phyloP scores from a whole-genome alignment of 2,113 vertebrate species.

The Ochotona princeps region DNA sequence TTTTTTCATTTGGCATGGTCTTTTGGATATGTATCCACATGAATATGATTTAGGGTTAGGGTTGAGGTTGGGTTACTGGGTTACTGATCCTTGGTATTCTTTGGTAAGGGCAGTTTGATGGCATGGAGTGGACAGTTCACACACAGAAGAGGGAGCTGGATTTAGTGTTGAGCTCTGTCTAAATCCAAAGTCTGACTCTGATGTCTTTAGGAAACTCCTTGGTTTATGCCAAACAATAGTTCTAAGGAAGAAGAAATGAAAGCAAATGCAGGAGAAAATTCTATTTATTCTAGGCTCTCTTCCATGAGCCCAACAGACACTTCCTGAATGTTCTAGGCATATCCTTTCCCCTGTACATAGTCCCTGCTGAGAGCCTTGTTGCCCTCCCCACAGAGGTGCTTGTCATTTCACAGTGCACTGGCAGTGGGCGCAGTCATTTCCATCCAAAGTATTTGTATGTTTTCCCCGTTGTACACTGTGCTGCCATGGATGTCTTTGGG shows the following conservation, averaged over 20 bases:
- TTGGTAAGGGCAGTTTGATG: too few species aligned
- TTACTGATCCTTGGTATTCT: not conserved
- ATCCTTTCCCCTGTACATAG: not conserved
- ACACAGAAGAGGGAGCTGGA: not conserved
- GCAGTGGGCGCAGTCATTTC: not conserved
- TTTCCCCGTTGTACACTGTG: not conserved
- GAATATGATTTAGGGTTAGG: not conserved
- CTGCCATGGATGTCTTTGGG: accelerated
- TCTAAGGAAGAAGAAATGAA: too few species aligned
- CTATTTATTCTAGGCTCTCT: not conserved
- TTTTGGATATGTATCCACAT: accelerated
- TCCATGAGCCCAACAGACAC: not conserved
- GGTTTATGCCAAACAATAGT: not conserved
- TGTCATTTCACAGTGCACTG: not conserved
- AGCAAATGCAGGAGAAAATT: not conserved
- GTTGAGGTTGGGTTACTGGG: not conserved
- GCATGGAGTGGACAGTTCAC: not conserved
- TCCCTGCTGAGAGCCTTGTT: conserved; percentile 3
- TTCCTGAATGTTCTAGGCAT: not conserved
- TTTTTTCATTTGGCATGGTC: not conserved
- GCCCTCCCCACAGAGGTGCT: too few species aligned
- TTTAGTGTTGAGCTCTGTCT: not conserved
- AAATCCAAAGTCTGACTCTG: not conserved
- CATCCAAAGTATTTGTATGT: accelerated
- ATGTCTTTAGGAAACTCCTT: not conserved